These are phyloP conservation scores for Apotomis capreana DNA, from an alignment of 2,888 invertebrate species.

Conservation along the genomic window DNA sequence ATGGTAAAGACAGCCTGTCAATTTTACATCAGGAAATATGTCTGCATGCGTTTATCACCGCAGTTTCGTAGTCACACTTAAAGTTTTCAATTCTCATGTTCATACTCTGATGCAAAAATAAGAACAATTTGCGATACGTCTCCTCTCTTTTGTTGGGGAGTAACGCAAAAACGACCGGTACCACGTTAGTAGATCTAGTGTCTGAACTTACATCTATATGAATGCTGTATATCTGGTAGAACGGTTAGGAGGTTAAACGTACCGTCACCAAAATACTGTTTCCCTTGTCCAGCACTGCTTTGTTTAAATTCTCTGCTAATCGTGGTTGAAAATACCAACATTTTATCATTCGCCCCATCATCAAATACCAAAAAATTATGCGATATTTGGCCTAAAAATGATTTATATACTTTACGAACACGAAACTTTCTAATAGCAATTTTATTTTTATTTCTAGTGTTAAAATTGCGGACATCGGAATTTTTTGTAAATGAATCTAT, in stretches of 20 bases:
- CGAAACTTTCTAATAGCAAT: too few species aligned
- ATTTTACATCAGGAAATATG: constrained; percentile 21
- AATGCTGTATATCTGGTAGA: constrained; percentile 6
- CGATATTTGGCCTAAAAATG: too few species aligned
- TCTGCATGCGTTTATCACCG: constrained; percentile 19
- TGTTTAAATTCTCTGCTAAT: constrained; percentile 5
- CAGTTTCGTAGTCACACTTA: constrained; percentile 20
- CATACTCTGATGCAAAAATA: constrained; percentile 10
- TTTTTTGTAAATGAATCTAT: too few species aligned
- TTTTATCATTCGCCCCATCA: constrained; percentile 15
- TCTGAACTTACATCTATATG: constrained; percentile 5
- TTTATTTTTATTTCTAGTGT: too few species aligned
- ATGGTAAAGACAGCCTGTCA: constrained; percentile 18
- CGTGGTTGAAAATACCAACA: constrained; percentile 19
- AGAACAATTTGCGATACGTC: constrained; percentile 4
- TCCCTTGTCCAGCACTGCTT: constrained; percentile 8
- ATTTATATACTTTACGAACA: too few species aligned
- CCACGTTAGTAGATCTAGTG: background rate
- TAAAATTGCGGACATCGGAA: too few species aligned
- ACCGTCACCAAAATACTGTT: constrained; percentile 18
- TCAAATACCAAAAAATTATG: constrained; percentile 16
- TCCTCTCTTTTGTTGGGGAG: background rate
- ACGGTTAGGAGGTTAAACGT: constrained; percentile 3
- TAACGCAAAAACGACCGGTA: constrained; percentile 3
- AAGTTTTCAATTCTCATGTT: constrained; percentile 10